Evolutionary conservation across 92 coral and sea anemone species (phyloP).

Genomic region (Porites cylindrica): DNA sequence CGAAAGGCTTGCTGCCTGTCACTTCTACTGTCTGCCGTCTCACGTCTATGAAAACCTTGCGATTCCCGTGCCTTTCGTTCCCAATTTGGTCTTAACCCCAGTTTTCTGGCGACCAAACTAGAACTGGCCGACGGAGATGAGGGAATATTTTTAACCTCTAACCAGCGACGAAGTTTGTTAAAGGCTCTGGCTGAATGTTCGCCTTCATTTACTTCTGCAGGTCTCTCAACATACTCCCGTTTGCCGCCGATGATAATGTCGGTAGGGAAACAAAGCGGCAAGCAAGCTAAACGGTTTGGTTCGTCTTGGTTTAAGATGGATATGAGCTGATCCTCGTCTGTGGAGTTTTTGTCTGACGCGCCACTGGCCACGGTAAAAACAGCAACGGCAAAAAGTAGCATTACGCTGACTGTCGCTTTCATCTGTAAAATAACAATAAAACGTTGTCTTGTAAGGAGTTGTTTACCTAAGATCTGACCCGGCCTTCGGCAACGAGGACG

Average conservation of each 20-base stretch:
- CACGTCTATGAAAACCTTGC: background rate
- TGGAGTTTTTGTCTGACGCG: background rate
- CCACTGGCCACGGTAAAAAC: background rate
- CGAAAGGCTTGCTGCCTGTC: background rate
- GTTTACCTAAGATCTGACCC: too few relatives aligned
- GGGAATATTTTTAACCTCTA: background rate
- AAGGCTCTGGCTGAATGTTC: background rate
- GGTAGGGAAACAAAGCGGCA: background rate
- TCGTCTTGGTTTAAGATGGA: background rate
- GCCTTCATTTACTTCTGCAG: background rate
- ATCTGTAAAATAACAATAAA: conserved; percentile 1
- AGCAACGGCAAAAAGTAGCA: background rate
- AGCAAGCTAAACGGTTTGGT: background rate
- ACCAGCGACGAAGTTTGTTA: conserved; percentile 1
- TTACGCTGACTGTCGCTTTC: background rate
- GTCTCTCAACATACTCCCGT: background rate
- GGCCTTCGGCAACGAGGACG: too few relatives aligned
- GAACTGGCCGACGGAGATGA: background rate
- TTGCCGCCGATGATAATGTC: background rate
- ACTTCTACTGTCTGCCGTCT: background rate
- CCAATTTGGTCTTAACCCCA: background rate
- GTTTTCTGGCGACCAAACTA: background rate
- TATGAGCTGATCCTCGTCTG: background rate
- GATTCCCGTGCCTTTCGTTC: background rate
- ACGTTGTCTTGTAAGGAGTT: background rate